Evolutionary conservation across 2,113 vertebrate genomes (phyloP).

Genomic region (Pelecanoides urinatrix): DNA sequence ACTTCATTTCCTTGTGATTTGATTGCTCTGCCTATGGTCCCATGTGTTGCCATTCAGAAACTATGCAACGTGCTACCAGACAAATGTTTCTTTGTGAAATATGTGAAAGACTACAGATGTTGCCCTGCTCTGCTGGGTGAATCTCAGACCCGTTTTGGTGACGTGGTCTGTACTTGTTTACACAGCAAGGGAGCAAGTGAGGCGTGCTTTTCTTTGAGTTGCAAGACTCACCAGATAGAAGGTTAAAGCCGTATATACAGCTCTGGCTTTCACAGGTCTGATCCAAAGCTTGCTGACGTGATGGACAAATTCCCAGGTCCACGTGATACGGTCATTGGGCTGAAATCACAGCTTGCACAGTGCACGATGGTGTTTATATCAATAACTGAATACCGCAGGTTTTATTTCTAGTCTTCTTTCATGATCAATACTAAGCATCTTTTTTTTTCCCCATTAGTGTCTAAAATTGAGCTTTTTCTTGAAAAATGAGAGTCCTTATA

Average conservation of each 20-base stretch:
- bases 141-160: constrained; percentile 24
- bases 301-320: not conserved
- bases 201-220: not conserved
- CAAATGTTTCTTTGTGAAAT: constrained; percentile 42
- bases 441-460: not conserved
- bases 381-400: not conserved
- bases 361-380: not conserved
- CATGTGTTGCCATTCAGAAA: not conserved
- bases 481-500: not conserved
- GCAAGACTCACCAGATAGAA: not conserved
- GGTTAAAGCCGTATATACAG: not conserved
- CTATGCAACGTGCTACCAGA: not conserved
- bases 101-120: constrained; percentile 30
- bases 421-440: not conserved
- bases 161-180: not conserved
- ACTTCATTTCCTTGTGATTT: not conserved
- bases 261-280: not conserved
- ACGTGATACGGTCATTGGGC: not conserved
- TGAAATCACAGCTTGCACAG: not conserved
- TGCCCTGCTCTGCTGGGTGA: not conserved
- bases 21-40: not conserved
- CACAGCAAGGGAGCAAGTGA: not conserved
- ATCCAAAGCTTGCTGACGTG: not conserved
- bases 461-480: not conserved
- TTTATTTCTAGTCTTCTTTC: not conserved